Conservation (phyloP, 2,113 vertebrate genomes). For the Merops nubicus region DNA sequence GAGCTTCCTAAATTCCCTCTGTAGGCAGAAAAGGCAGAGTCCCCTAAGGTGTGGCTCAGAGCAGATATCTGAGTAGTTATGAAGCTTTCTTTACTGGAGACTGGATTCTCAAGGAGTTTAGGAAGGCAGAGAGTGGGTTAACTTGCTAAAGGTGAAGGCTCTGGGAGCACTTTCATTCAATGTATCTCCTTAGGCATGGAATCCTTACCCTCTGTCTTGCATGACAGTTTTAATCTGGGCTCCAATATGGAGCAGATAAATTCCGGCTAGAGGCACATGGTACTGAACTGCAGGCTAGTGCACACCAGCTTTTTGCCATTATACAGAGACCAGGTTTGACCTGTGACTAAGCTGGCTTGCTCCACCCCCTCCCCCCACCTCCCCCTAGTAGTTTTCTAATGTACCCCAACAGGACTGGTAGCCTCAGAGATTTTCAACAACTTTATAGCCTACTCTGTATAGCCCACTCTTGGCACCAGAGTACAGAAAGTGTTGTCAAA, state of each 20-base stretch:
- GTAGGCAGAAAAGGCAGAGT: background rate
- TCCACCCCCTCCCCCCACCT: too few relatives aligned
- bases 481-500: background rate
- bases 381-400: too few relatives aligned
- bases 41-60: background rate
- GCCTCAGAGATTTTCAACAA: background rate
- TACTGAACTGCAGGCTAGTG: background rate
- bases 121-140: background rate
- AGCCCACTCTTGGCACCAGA: rapidly evolving
- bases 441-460: background rate
- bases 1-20: background rate
- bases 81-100: background rate
- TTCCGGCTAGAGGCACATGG: background rate
- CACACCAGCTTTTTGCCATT: background rate
- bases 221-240: background rate
- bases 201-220: background rate
- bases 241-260: background rate
- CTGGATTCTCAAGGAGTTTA: background rate
- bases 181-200: background rate
- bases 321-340: background rate
- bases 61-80: background rate
- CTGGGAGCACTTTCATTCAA: background rate
- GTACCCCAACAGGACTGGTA: background rate
- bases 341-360: background rate
- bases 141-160: background rate